phyloP scores from a whole-genome alignment of 92 coral and sea anemone genomes.

The Zoanthus solanderi region DNA sequence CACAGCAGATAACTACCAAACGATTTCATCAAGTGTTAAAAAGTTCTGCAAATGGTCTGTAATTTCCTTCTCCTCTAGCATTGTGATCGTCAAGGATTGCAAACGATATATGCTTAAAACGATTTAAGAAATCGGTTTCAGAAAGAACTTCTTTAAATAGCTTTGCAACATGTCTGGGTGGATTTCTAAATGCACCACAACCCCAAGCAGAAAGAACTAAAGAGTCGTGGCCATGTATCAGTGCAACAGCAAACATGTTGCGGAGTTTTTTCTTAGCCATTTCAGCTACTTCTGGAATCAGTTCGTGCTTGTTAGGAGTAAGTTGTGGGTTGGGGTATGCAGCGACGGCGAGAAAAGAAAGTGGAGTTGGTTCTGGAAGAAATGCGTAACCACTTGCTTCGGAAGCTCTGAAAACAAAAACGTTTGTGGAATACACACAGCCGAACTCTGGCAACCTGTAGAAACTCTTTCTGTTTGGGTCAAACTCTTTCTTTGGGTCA shows the following conservation, averaged over 20 bases:
- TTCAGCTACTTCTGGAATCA: constrained; percentile 68
- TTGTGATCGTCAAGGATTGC: constrained; percentile 86
- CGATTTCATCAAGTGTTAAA: constrained; percentile 25
- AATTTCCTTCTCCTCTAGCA: constrained; percentile 81
- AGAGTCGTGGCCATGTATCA: constrained; percentile 75
- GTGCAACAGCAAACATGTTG: constrained; percentile 74
- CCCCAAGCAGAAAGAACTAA: constrained; percentile 91
- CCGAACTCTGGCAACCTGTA: constrained; percentile 82
- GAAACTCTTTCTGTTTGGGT: constrained; percentile 62
- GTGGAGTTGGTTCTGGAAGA: constrained; percentile 70
- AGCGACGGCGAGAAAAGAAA: constrained; percentile 79
- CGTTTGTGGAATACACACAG: constrained; percentile 85
- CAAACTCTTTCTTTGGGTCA: constrained; percentile 78
- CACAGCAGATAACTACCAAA: not conserved
- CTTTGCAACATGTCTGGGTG: constrained; percentile 81
- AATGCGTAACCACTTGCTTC: constrained; percentile 84
- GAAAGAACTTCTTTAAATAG: constrained; percentile 72
- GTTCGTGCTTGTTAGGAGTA: constrained; percentile 54
- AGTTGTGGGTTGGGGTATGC: constrained; percentile 80
- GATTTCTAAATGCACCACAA: constrained; percentile 91
- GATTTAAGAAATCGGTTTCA: constrained; percentile 65
- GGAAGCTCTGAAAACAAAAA: constrained; percentile 80
- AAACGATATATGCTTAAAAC: constrained; percentile 78
- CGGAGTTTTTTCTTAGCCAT: constrained; percentile 76
- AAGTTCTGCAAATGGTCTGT: constrained; percentile 69